Evolutionary conservation across 2,888 invertebrate species (phyloP), one percentile per base, ranked within the genome.

Genomic region (Latheticus oryzae): DNA sequence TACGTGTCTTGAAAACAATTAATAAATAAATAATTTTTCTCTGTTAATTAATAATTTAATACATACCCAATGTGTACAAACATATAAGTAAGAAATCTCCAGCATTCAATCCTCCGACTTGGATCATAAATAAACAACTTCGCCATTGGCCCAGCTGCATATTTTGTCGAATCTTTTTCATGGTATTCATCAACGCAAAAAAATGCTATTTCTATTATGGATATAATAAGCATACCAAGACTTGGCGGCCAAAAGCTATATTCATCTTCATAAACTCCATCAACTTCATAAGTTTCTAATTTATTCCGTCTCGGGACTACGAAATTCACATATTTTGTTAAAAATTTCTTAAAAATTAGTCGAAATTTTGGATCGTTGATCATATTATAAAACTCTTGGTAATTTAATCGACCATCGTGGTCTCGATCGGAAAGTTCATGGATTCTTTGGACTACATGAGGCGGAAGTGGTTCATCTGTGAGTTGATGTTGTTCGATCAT

Each of bases 71-170:
- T 90, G 78, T 97, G 97, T 15, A 97, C 93, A 75, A 97, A 88
- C 94, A 96, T 96, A 76, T 98, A 98, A 1, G 93, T 91, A 33
- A 96, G 70, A 76, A 89, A 97, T 69, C 98, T 83, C 97, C 97
- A 98, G 0, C 88, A 89, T 79, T 98, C 91, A 52, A 88, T 84
- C 58, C 96, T 84, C 72, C 87, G 86, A 57, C 86, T 83, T 0
- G 97, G 97, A 80, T 93, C 88, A 79, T 95, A 97, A 63, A 97
- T 93, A 65, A 96, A 88, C 2, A 89, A 5, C 15, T 48, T 13
- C 5, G 93, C 89, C 32, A 91, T 85, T 78, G 95, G 93, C 0
- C 95, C 93, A 15, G 62, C 51, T 3, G 62, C 66, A 3, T 30
- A 47, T 59, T 78, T 70, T 3, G 80, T 81, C 66, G 66, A 63